phyloP scores from a whole-genome alignment of 2,888 invertebrate genomes.

The Tetanocera ferruginea region DNA sequence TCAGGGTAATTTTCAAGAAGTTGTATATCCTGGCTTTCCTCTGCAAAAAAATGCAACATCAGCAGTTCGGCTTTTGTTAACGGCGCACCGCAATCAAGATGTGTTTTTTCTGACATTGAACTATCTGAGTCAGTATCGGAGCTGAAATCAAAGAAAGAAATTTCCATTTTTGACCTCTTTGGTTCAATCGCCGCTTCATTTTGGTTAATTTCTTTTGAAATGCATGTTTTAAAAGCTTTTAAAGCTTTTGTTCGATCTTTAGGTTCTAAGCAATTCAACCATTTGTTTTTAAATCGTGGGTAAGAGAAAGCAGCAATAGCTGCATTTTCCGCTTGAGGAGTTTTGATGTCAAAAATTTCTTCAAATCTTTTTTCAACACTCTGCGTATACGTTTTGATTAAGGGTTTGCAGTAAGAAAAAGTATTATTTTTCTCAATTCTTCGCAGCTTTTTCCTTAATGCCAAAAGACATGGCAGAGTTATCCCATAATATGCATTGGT shows the following conservation, averaged over 20 bases:
- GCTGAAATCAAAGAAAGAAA: background rate
- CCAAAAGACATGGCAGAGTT: conserved; percentile 20
- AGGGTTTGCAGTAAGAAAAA: no score
- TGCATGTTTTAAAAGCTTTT: no score
- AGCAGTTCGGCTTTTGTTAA: conserved; percentile 12
- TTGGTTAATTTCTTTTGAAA: no score
- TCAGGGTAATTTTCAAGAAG: no score
- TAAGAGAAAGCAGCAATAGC: conserved; percentile 36
- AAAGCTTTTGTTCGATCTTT: no score
- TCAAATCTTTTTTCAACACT: no score
- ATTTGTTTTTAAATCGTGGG: conserved; percentile 40
- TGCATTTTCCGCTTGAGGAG: conserved; percentile 27
- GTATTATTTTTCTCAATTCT: conserved; percentile 18
- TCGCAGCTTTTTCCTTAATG: conserved; percentile 28
- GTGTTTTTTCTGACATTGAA: background rate
- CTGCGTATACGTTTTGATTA: no score
- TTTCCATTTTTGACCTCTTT: background rate
- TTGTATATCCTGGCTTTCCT: no score
- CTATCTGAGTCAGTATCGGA: background rate
- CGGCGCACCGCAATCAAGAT: background rate
- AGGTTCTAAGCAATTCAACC: background rate
- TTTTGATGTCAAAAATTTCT: conserved; percentile 13
- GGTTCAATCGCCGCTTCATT: no score
- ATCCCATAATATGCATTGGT: conserved; percentile 26
- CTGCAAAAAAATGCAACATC: conserved; percentile 10